Evolutionary conservation across 2,888 invertebrate genomes (phyloP).

Genomic region (Crepidodera aurea): DNA sequence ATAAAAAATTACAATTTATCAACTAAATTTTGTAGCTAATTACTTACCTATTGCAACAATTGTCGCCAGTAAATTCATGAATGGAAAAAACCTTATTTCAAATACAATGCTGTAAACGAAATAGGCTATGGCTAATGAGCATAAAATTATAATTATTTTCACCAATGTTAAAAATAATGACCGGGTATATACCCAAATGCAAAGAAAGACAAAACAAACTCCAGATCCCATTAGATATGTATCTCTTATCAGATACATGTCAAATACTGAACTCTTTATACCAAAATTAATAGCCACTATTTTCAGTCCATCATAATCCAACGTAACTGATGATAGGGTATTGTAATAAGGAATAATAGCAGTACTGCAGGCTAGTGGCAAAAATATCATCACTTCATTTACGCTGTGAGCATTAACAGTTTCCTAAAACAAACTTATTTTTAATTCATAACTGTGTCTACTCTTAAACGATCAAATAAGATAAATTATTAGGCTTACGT

Average conservation of each 20-base stretch:
- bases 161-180: conserved; percentile 86
- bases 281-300: conserved; percentile 86
- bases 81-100: conserved; percentile 91
- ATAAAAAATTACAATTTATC: too few relatives aligned
- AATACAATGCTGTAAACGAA: conserved; percentile 89
- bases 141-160: conserved; percentile 82
- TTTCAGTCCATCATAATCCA: conserved; percentile 66
- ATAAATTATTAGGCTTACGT: conserved; percentile 60
- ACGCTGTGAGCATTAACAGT: conserved; percentile 65
- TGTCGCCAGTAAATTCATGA: conserved; percentile 94
- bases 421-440: conserved; percentile 57
- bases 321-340: conserved; percentile 68
- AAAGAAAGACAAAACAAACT: conserved; percentile 76
- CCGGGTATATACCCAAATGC: conserved; percentile 88
- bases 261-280: conserved; percentile 86
- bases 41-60: conserved; percentile 86
- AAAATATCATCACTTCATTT: conserved; percentile 79
- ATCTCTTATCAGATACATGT: conserved; percentile 81
- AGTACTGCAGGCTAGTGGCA: conserved; percentile 84
- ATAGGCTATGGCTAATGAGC: conserved; percentile 89
- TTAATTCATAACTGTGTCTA: too few relatives aligned
- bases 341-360: conserved; percentile 77
- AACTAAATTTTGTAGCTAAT: too few relatives aligned
- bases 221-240: conserved; percentile 82
- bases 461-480: neutral